A percentile compares a stretch with the other conserved stretches of the same genome.
Evolutionary conservation across 2,888 invertebrate species (phyloP).

Genomic region (Habrosyne pyritoides): DNA sequence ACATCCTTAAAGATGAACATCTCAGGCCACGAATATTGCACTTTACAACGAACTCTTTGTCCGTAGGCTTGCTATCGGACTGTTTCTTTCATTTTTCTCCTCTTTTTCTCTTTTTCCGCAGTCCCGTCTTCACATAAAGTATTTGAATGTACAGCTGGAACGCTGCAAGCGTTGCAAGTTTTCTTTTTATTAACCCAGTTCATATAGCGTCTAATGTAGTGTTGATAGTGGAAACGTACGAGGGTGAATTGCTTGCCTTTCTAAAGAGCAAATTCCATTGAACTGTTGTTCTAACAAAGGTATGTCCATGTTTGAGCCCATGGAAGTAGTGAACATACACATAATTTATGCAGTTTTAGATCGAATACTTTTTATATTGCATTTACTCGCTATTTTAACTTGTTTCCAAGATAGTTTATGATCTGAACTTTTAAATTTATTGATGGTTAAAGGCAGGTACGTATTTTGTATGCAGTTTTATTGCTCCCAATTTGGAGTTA

Average conservation of each 20-base stretch:
- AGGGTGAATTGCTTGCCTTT: constrained; percentile 30
- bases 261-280: background rate
- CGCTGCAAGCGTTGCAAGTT: constrained; percentile 27
- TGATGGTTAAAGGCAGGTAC: background rate
- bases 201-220: constrained; percentile 9
- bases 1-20: constrained; percentile 19
- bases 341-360: background rate
- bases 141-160: constrained; percentile 39
- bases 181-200: constrained; percentile 40
- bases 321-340: background rate
- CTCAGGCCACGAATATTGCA: constrained; percentile 47
- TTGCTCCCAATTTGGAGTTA: background rate
- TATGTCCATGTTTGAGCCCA: constrained; percentile 2
- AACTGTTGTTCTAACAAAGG: constrained; percentile 5
- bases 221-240: constrained; percentile 21
- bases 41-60: constrained; percentile 37
- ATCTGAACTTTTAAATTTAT: background rate
- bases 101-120: constrained; percentile 22
- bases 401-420: too few species aligned
- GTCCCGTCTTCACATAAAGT: constrained; percentile 40
- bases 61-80: constrained; percentile 31
- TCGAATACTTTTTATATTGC: background rate
- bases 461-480: background rate
- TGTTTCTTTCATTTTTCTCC: constrained; percentile 28
- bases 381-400: background rate